These are phyloP conservation scores for Nymphalis io DNA, from an alignment of 1,140 invertebrate genomes.

Conservation along the genomic window DNA sequence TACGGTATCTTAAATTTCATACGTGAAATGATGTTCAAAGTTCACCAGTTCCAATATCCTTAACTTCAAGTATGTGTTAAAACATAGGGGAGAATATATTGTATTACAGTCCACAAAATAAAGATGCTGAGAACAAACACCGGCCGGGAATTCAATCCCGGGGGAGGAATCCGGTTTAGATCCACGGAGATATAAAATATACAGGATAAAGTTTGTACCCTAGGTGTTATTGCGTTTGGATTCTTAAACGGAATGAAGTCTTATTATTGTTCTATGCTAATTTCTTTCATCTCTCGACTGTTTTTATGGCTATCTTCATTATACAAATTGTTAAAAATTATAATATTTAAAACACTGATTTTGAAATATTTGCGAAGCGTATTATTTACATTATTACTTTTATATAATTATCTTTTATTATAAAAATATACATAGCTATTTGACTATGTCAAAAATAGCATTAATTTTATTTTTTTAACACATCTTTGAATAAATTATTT, in stretches of 20 bases:
- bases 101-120: slow-evolving; percentile 39
- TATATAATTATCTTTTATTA: too few relatives aligned
- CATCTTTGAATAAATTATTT: too few relatives aligned
- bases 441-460: too few relatives aligned
- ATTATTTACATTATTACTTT: too few relatives aligned
- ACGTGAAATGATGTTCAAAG: neutral
- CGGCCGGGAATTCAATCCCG: slow-evolving; percentile 44
- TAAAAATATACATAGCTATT: too few relatives aligned
- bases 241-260: slow-evolving; percentile 8
- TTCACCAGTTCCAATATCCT: neutral
- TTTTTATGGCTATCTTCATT: slow-evolving; percentile 17
- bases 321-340: slow-evolving; percentile 21
- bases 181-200: slow-evolving; percentile 27
- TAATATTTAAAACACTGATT: slow-evolving; percentile 17
- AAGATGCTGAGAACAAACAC: slow-evolving; percentile 41
- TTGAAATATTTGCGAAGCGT: neutral
- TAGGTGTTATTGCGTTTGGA: slow-evolving; percentile 4
- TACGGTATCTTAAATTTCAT: neutral
- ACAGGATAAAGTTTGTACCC: slow-evolving; percentile 1
- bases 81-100: slow-evolving; percentile 34
- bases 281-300: slow-evolving; percentile 1
- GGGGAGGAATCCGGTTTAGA: slow-evolving; percentile 40
- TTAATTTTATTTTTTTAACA: too few relatives aligned
- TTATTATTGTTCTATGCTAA: slow-evolving; percentile 27
- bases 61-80: slow-evolving; percentile 26